These are phyloP conservation scores for Lutjanus erythropterus DNA, from an alignment of 2,113 vertebrate genomes.

Conservation along the genomic window DNA sequence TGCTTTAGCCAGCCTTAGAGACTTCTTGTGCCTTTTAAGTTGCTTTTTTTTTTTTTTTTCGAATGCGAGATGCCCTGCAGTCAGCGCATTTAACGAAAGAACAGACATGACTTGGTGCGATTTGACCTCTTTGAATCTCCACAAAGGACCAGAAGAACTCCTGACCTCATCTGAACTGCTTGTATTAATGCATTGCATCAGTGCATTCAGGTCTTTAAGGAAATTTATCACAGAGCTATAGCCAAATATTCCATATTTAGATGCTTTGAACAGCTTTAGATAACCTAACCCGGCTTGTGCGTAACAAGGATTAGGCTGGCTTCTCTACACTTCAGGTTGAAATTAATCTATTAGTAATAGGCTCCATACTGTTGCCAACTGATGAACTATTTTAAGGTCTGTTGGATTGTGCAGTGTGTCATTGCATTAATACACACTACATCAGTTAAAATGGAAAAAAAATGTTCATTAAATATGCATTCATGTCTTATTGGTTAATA, in stretches of 20 bases:
- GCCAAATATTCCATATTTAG: slow-evolving; percentile 30
- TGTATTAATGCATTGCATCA: neutral
- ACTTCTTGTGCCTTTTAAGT: neutral
- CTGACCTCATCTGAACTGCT: slow-evolving; percentile 5
- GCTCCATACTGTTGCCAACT: slow-evolving; percentile 25
- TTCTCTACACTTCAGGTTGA: slow-evolving; percentile 37
- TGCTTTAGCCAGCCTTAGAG: neutral
- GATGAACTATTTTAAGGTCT: slow-evolving; percentile 44
- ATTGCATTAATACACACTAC: neutral
- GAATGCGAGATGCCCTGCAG: neutral
- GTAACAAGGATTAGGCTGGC: slow-evolving; percentile 8
- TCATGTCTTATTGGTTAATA: slow-evolving; percentile 15
- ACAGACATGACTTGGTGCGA: neutral
- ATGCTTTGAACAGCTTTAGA: slow-evolving; percentile 33
- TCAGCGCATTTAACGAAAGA: slow-evolving; percentile 1
- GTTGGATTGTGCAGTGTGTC: slow-evolving; percentile 15
- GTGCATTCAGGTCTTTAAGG: neutral
- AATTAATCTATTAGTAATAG: slow-evolving; percentile 43
- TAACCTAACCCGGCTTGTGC: slow-evolving; percentile 9
- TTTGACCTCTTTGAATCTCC: slow-evolving; percentile 5
- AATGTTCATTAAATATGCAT: slow-evolving; percentile 39
- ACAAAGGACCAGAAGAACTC: neutral
- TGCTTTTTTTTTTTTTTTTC: neutral
- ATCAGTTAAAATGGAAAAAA: slow-evolving; percentile 28
- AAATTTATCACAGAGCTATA: neutral